Conservation (phyloP, 2,888 invertebrate species). For the Caenorhabditis sp. region DNA sequence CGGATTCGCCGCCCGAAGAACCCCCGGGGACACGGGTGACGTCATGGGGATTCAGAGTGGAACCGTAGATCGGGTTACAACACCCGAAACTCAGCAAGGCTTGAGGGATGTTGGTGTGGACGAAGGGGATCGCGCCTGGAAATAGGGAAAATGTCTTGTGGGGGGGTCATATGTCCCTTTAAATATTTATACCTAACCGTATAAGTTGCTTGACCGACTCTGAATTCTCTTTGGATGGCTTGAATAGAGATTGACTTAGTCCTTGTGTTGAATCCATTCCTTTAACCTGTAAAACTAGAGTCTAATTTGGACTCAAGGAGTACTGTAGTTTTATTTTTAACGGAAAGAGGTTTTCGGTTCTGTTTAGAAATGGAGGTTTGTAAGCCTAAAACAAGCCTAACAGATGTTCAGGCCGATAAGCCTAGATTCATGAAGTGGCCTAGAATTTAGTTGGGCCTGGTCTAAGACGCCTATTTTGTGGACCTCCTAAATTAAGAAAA, state of each 20-base stretch:
- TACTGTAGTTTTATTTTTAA: not conserved
- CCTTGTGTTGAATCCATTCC: conserved; percentile 69
- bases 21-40: conserved; percentile 72
- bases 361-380: too few relatives aligned
- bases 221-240: conserved; percentile 52
- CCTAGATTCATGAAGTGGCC: too few relatives aligned
- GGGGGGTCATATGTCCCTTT: not conserved
- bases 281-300: conserved; percentile 44
- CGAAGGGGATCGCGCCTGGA: conserved; percentile 74
- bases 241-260: conserved; percentile 62
- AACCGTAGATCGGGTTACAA: conserved; percentile 72
- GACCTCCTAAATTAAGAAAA: too few relatives aligned
- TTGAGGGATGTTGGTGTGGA: conserved; percentile 73
- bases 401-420: too few relatives aligned
- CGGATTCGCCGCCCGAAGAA: conserved; percentile 74
- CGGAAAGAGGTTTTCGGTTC: not conserved
- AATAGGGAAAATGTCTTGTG: conserved; percentile 24
- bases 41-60: conserved; percentile 60
- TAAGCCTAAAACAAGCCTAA: too few relatives aligned
- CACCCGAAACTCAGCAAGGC: conserved; percentile 66
- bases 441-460: too few relatives aligned
- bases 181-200: conserved; percentile 8
- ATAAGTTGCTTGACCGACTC: conserved; percentile 44
- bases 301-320: not conserved
- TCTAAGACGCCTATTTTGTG: too few relatives aligned